Conservation (phyloP, 2,113 vertebrate species). For the Spilogale gracilis region DNA sequence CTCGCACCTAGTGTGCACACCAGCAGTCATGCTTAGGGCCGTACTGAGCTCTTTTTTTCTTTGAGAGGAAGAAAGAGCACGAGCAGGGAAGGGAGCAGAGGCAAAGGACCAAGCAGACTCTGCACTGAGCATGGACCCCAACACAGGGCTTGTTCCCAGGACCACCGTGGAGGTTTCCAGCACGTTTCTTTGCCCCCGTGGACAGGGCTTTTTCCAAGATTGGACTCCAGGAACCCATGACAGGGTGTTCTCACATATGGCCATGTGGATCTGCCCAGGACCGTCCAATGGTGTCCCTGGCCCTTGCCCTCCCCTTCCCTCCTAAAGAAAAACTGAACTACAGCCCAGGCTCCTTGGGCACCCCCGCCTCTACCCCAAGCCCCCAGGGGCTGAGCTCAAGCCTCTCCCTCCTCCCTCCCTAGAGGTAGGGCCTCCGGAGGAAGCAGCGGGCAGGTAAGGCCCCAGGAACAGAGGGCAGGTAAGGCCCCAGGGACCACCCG, state of each 20-base stretch:
- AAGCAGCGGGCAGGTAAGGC: not conserved
- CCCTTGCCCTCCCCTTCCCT: not conserved
- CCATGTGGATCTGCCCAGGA: not conserved
- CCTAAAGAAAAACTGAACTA: not conserved
- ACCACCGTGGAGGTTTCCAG: not conserved
- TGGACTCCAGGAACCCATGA: not conserved
- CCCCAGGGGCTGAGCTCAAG: not conserved
- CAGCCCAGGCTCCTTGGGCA: not conserved
- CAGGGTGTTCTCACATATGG: not conserved
- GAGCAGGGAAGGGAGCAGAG: not conserved
- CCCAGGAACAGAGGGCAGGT: not conserved
- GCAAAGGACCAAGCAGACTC: not conserved
- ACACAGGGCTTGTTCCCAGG: not conserved
- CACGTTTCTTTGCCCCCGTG: not conserved
- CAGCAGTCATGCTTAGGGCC: accelerated
- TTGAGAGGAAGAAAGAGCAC: not conserved
- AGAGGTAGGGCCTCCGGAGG: not conserved
- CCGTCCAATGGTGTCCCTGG: not conserved
- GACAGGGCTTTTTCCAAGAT: not conserved
- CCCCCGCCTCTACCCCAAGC: not conserved
- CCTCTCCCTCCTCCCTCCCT: not conserved
- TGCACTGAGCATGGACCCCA: not conserved
- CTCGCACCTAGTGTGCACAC: accelerated
- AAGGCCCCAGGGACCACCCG: not conserved
- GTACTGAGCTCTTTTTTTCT: not conserved